Percentiles rank a stretch among this genome's conserved stretches.
These are phyloP conservation scores for Pterophyllum scalare DNA, from an alignment of 2,113 vertebrate genomes.

Conservation along the genomic window DNA sequence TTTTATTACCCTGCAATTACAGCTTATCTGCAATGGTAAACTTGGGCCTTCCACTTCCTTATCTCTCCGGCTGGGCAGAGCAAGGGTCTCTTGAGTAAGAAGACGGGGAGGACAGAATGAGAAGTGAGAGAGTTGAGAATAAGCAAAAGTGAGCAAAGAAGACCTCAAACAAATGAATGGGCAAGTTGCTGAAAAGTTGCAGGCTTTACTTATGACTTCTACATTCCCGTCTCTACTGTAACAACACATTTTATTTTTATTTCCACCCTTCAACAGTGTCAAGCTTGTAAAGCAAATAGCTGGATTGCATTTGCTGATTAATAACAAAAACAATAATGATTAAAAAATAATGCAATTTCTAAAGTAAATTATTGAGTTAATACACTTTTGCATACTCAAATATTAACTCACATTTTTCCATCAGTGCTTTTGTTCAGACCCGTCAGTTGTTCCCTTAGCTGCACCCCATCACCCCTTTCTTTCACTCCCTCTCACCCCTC, in stretches of 20 bases:
- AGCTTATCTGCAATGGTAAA: conserved; percentile 77
- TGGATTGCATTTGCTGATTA: conserved; percentile 28
- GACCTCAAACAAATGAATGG: conserved; percentile 33
- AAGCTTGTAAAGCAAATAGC: conserved; percentile 22
- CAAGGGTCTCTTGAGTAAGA: conserved; percentile 75
- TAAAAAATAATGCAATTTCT: background rate
- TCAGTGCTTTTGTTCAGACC: conserved; percentile 31
- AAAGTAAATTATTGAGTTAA: background rate
- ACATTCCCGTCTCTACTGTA: conserved; percentile 2
- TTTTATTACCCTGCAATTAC: conserved; percentile 79
- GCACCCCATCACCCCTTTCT: conserved; percentile 42
- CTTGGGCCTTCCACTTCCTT: conserved; percentile 71
- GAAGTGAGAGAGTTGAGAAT: conserved; percentile 12
- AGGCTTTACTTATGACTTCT: conserved; percentile 28
- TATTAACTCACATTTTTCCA: conserved; percentile 8
- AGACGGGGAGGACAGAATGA: conserved; percentile 49
- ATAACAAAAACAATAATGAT: background rate
- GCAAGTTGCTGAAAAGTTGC: conserved; percentile 26
- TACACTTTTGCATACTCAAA: conserved; percentile 18
- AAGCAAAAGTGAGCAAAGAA: background rate
- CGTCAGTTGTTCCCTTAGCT: conserved; percentile 20
- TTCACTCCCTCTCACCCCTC: conserved; percentile 17
- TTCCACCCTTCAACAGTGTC: conserved; percentile 12
- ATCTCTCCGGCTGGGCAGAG: conserved; percentile 66
- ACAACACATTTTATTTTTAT: conserved; percentile 26